Evolutionary conservation across 1,140 invertebrate genomes (phyloP).

Genomic region (Bombus polaris): DNA sequence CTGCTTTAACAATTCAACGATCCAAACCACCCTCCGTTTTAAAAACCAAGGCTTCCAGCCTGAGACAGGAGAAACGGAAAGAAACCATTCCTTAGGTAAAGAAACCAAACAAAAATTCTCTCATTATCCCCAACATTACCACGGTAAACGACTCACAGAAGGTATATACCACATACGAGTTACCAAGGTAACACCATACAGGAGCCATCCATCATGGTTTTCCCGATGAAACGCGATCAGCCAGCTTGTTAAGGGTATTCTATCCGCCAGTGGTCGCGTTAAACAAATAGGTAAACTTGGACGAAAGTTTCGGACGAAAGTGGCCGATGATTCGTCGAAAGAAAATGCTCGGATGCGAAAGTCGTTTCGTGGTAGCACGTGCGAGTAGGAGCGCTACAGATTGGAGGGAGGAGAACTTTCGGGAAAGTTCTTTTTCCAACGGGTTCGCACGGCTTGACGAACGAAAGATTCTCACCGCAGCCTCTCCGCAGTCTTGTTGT

Average conservation of each 20-base stretch:
- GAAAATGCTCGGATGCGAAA: constrained; percentile 28
- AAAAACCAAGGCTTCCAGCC: neutral
- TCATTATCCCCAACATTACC: neutral
- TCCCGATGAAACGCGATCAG: constrained; percentile 27
- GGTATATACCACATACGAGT: neutral
- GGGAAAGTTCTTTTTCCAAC: constrained; percentile 34
- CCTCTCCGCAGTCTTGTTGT: constrained; percentile 31
- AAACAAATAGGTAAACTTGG: constrained; percentile 41
- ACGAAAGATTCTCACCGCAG: neutral
- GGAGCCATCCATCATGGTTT: no score
- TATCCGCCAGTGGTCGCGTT: neutral
- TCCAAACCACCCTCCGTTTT: no score
- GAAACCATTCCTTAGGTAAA: neutral
- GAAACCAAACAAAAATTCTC: neutral
- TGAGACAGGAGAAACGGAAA: neutral
- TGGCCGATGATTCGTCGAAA: constrained; percentile 16
- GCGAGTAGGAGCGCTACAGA: constrained; percentile 2
- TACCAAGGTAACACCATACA: neutral
- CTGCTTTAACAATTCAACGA: no score
- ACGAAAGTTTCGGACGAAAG: neutral
- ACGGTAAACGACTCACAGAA: neutral
- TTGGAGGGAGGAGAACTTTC: constrained; percentile 25
- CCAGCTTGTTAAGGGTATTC: neutral
- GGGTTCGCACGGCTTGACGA: neutral
- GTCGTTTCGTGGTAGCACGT: constrained; percentile 35